Conservation (phyloP, 92 coral and sea anemone species). For the Epizoanthus ramosus region DNA sequence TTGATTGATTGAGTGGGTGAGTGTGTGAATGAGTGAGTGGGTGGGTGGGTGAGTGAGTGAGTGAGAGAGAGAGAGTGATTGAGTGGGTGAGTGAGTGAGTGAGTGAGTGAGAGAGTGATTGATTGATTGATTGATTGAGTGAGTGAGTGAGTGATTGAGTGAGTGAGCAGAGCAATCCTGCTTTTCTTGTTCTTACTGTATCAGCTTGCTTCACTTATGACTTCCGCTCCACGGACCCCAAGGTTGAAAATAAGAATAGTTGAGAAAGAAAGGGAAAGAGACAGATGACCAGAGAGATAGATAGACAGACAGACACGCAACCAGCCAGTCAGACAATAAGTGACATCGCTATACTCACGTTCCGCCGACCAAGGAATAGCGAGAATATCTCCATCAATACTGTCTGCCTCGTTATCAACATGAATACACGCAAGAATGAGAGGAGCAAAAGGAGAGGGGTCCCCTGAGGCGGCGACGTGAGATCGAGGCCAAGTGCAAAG, state of each 20-base stretch:
- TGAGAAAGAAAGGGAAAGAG: background rate
- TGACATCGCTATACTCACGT: slow-evolving; percentile 55
- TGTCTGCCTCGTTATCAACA: slow-evolving; percentile 56
- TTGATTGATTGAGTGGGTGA: background rate
- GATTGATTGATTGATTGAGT: no score
- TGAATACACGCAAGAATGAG: background rate
- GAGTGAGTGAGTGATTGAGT: no score
- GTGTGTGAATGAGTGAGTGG: no score
- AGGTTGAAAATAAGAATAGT: no score
- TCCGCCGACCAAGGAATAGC: slow-evolving; percentile 85
- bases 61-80: no score
- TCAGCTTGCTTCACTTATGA: no score
- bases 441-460: background rate
- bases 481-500: slow-evolving; percentile 8
- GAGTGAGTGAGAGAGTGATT: no score
- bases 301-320: background rate
- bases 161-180: no score
- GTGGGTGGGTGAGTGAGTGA: no score
- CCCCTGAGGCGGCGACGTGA: slow-evolving; percentile 7
- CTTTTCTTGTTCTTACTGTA: no score
- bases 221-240: no score
- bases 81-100: no score
- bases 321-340: background rate
- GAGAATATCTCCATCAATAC: slow-evolving; percentile 75
- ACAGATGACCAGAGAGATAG: background rate